A percentile compares a stretch with the other conserved stretches of the same genome.
Evolutionary conservation across 2,113 vertebrate species (phyloP).

Genomic region (Aviceda subcristata): DNA sequence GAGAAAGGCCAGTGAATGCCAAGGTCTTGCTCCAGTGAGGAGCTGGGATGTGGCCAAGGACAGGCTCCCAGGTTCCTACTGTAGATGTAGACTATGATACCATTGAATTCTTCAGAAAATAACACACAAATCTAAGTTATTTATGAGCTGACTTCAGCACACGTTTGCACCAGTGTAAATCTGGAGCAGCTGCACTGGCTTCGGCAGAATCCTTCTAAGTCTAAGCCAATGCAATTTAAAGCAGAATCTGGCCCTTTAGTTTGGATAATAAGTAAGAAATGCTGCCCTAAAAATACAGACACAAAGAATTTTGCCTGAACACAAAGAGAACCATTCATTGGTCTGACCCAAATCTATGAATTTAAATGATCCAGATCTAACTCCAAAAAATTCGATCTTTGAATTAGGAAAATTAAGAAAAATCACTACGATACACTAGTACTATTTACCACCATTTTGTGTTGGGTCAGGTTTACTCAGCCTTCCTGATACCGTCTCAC

Average conservation of each 20-base stretch:
- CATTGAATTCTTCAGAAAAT: background rate
- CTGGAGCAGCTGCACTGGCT: background rate
- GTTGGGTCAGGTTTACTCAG: background rate
- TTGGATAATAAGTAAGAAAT: background rate
- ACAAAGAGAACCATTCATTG: background rate
- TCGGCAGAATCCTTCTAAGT: background rate
- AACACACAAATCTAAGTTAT: background rate
- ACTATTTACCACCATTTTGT: background rate
- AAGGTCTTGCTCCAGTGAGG: conserved; percentile 44
- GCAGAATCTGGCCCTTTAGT: background rate
- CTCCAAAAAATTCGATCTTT: background rate
- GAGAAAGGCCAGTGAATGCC: background rate
- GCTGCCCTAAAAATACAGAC: background rate
- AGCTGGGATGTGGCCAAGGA: conserved; percentile 45
- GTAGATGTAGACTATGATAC: background rate
- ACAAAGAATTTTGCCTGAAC: background rate
- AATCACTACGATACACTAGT: background rate
- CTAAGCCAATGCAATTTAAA: background rate
- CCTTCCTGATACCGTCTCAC: background rate
- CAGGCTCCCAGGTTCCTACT: background rate
- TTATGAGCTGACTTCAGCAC: background rate
- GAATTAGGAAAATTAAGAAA: background rate
- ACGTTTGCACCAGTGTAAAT: background rate
- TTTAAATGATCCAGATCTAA: background rate
- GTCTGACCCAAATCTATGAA: background rate